Evolutionary conservation across 2,888 invertebrate species (phyloP).

Genomic region (Drosophila mettleri): DNA sequence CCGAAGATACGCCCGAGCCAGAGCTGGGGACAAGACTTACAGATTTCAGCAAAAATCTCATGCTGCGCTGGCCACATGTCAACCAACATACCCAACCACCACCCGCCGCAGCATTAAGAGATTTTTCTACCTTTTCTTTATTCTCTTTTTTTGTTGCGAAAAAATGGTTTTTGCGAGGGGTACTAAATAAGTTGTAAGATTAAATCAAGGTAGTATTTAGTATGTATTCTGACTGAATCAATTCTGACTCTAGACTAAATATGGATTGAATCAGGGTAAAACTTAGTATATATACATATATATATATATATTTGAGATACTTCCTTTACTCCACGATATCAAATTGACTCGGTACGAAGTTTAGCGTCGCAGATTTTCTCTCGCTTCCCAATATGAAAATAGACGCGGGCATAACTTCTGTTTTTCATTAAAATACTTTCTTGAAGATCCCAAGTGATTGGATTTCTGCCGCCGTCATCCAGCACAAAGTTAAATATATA

Average conservation of each 20-base stretch:
- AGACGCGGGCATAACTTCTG: too few species aligned
- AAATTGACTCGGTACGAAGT: too few species aligned
- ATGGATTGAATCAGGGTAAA: neutral
- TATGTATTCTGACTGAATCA: neutral
- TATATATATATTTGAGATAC: too few species aligned
- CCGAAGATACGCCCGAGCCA: neutral
- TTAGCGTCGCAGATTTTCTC: too few species aligned
- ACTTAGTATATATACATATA: too few species aligned
- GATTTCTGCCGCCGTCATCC: too few species aligned
- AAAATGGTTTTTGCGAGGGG: constrained; percentile 32
- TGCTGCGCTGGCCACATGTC: constrained; percentile 70
- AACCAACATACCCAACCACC: constrained; percentile 38
- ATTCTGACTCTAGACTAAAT: neutral
- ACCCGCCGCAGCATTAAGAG: constrained; percentile 30
- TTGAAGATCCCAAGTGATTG: too few species aligned
- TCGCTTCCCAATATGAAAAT: too few species aligned
- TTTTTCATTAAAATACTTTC: too few species aligned
- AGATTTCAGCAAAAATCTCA: constrained; percentile 70
- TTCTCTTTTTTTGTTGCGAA: neutral
- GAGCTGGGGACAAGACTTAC: constrained; percentile 16
- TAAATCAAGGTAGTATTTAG: too few species aligned
- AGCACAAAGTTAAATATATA: too few species aligned
- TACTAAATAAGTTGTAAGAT: neutral
- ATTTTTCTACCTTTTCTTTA: constrained; percentile 20
- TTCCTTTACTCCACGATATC: too few species aligned